phyloP scores from a whole-genome alignment of 2,113 vertebrate species.

The Rhabdornis inornatus region DNA sequence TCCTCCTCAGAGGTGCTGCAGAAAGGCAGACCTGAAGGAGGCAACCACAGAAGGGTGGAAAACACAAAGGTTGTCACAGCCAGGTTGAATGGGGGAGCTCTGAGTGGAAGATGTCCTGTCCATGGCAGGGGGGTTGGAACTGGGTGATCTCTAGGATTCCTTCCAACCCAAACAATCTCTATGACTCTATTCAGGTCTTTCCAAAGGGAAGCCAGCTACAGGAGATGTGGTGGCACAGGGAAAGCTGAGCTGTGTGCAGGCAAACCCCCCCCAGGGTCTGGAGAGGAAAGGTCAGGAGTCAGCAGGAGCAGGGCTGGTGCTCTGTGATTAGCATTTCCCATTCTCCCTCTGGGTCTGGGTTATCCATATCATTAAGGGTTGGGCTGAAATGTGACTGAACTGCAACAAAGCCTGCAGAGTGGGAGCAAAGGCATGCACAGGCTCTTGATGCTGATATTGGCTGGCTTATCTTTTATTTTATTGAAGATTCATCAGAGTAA shows the following conservation, averaged over 20 bases:
- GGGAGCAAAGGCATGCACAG: neutral
- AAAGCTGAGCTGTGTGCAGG: neutral
- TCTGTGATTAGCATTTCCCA: neutral
- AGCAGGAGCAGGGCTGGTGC: accelerated
- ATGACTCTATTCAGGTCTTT: neutral
- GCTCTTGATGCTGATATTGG: neutral
- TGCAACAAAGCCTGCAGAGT: neutral
- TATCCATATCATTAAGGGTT: neutral
- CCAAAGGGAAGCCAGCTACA: neutral
- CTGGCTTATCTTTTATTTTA: neutral
- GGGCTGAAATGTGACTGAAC: neutral
- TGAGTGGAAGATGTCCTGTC: neutral
- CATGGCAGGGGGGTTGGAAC: neutral
- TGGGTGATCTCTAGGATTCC: neutral
- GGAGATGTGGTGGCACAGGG: neutral
- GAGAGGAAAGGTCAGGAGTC: constrained; percentile 7
- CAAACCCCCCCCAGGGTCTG: neutral
- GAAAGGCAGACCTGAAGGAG: neutral
- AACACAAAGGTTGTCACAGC: neutral
- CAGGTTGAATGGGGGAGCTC: neutral
- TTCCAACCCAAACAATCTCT: neutral
- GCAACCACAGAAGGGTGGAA: neutral
- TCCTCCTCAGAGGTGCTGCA: neutral
- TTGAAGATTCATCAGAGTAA: neutral
- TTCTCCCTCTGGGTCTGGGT: neutral